A percentile compares a stretch with the other conserved stretches of the same genome.
phyloP scores from a whole-genome alignment of 2,113 vertebrate species.

The Otocyon megalotis region DNA sequence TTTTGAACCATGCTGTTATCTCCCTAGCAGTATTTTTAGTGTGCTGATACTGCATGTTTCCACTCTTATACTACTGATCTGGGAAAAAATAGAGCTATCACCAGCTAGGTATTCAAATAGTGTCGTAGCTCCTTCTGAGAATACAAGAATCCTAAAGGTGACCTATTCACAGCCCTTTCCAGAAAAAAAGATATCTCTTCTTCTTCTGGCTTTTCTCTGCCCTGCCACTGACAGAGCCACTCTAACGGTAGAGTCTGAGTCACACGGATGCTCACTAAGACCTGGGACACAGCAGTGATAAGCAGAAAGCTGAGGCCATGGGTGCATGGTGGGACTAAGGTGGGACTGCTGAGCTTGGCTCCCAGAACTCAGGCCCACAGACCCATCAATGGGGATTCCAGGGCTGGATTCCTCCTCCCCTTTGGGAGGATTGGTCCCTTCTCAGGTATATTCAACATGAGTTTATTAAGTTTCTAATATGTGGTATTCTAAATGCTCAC shows the following conservation, averaged over 20 bases:
- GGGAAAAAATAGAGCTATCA: neutral
- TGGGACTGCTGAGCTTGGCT: neutral
- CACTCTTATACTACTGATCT: neutral
- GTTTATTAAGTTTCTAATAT: neutral
- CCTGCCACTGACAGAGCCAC: neutral
- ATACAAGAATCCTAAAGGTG: neutral
- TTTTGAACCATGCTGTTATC: neutral
- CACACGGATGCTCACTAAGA: neutral
- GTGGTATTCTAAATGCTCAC: neutral
- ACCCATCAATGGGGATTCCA: neutral
- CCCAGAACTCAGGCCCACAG: neutral
- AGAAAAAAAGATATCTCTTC: neutral
- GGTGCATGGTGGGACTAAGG: fast-evolving
- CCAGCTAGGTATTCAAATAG: neutral
- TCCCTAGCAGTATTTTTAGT: neutral
- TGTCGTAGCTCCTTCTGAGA: neutral
- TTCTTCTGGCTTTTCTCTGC: neutral
- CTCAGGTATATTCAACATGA: neutral
- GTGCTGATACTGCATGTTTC: neutral
- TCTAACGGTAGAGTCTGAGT: neutral
- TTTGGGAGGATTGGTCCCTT: fast-evolving
- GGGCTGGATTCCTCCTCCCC: neutral
- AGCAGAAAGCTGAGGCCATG: neutral
- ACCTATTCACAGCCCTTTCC: neutral
- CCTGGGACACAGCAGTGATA: neutral